Conservation (phyloP, 2,797 vertebrate genomes). For the Cebuella pygmaea region DNA sequence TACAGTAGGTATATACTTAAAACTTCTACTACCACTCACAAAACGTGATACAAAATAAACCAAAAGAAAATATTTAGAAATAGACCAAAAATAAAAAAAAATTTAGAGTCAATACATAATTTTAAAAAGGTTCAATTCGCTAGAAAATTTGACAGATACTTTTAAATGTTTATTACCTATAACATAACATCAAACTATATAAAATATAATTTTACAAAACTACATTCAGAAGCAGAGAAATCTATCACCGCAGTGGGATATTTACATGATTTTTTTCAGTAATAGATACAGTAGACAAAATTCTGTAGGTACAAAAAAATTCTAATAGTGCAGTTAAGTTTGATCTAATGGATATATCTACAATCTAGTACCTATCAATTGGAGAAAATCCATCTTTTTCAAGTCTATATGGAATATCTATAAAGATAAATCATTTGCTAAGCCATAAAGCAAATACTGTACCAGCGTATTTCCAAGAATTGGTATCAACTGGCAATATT, state of each 20-base stretch:
- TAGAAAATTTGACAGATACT: background rate
- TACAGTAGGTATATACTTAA: background rate
- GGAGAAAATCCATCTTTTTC: background rate
- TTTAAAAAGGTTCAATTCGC: background rate
- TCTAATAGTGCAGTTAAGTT: background rate
- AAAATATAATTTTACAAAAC: background rate
- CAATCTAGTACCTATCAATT: background rate
- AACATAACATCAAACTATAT: background rate
- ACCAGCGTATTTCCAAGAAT: background rate
- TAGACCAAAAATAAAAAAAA: background rate
- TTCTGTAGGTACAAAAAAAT: background rate
- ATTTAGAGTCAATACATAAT: background rate
- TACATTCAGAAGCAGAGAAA: background rate
- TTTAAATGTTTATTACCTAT: background rate
- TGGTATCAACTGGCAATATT: background rate
- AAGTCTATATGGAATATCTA: background rate
- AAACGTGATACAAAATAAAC: background rate
- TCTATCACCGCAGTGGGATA: background rate
- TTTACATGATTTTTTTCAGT: background rate
- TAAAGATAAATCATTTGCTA: background rate
- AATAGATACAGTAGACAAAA: background rate
- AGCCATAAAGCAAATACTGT: background rate
- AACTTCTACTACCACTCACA: background rate
- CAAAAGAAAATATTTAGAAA: constrained; percentile 9
- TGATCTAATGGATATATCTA: background rate